These are phyloP conservation scores for Microtus ochrogaster DNA, from an alignment of 2,113 vertebrate genomes.

Conservation along the genomic window DNA sequence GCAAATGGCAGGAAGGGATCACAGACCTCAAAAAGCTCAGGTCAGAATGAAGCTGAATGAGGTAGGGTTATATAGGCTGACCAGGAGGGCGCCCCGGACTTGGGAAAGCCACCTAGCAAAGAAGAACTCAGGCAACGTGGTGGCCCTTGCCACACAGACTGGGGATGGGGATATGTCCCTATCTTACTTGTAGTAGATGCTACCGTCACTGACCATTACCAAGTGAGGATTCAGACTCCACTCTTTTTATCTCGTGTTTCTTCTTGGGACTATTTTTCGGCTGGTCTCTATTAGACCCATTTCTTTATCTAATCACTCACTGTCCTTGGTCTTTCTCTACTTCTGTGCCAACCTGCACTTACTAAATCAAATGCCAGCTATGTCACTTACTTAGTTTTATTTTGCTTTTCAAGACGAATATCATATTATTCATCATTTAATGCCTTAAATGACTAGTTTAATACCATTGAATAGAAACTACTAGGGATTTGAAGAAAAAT, in stretches of 20 bases:
- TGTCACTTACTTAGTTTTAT: background rate
- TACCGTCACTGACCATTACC: background rate
- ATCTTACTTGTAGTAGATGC: background rate
- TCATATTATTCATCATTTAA: background rate
- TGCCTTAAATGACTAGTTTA: background rate
- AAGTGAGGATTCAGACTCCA: background rate
- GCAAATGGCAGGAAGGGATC: background rate
- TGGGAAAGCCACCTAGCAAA: background rate
- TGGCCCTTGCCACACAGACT: background rate
- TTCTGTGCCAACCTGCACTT: background rate
- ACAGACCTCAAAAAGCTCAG: background rate
- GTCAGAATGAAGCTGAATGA: background rate
- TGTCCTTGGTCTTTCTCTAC: background rate
- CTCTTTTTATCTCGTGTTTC: background rate
- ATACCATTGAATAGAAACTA: background rate
- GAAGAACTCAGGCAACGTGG: background rate
- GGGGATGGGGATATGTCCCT: too few relatives aligned
- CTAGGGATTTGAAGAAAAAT: background rate
- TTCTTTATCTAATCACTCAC: background rate
- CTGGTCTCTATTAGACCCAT: background rate
- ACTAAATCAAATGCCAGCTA: background rate
- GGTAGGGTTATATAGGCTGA: background rate
- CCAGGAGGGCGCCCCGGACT: background rate
- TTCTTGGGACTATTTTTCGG: background rate
- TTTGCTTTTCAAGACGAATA: background rate